Evolutionary conservation across 2,888 invertebrate species (phyloP).

Genomic region (Tribolium freemani): DNA sequence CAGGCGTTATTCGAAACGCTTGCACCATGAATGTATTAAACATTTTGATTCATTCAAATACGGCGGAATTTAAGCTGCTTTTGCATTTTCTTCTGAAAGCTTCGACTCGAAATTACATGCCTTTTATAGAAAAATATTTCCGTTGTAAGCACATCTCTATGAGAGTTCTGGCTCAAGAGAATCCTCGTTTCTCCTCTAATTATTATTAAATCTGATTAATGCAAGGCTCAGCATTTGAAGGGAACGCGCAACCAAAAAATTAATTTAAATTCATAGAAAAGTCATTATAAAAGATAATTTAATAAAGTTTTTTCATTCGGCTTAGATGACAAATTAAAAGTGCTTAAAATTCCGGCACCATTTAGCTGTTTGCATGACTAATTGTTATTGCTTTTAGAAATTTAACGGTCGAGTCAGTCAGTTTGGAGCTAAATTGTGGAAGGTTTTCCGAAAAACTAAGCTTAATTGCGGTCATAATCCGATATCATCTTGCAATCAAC

Average conservation of each 20-base stretch:
- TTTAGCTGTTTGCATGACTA: constrained; percentile 18
- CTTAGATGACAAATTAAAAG: constrained; percentile 25
- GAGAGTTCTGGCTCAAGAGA: not conserved
- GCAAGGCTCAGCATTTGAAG: not conserved
- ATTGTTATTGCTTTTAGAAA: constrained; percentile 31
- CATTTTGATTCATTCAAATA: constrained; percentile 27
- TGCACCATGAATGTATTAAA: constrained; percentile 22
- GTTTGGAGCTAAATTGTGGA: constrained; percentile 14
- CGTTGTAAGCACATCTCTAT: not conserved
- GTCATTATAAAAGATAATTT: constrained; percentile 2
- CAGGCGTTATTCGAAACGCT: constrained; percentile 23
- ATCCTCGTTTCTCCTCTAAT: not conserved
- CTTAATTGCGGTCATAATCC: constrained; percentile 35
- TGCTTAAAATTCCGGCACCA: not conserved
- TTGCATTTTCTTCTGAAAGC: constrained; percentile 17
- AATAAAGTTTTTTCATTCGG: constrained; percentile 22
- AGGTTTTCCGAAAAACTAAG: constrained; percentile 17
- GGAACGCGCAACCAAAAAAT: not conserved
- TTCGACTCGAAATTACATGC: not conserved
- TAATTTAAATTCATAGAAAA: constrained; percentile 34
- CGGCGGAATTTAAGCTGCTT: constrained; percentile 20
- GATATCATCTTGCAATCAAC: constrained; percentile 37
- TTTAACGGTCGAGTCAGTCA: constrained; percentile 6
- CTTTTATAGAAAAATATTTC: not conserved
- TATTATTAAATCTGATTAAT: constrained; percentile 8